A percentile compares a stretch with the other conserved stretches of the same genome.
These are phyloP conservation scores for Drosophila tropicalis DNA, from an alignment of 1,140 invertebrate genomes.

Conservation along the genomic window DNA sequence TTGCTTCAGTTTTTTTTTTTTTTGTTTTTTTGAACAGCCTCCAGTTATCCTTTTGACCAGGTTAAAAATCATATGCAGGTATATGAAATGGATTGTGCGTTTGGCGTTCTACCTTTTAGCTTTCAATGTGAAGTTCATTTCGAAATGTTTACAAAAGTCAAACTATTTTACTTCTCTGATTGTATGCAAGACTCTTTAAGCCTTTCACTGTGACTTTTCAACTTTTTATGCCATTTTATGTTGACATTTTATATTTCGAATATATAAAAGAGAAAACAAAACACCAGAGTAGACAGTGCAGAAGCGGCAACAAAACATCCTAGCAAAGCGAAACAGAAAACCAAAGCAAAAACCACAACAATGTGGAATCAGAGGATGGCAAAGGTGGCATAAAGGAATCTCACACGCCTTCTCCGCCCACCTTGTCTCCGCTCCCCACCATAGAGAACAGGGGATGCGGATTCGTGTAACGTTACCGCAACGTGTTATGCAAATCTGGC, in stretches of 20 bases:
- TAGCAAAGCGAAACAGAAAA: conserved; percentile 22
- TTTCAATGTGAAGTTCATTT: conserved; percentile 6
- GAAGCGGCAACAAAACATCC: background rate
- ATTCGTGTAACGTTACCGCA: conserved; percentile 26
- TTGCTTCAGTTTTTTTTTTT: conserved; percentile 32
- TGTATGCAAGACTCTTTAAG: background rate
- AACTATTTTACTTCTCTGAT: background rate
- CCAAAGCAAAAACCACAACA: conserved; percentile 59
- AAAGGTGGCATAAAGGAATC: conserved; percentile 43
- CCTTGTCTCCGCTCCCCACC: background rate
- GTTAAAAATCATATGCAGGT: conserved; percentile 15
- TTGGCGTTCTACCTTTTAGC: conserved; percentile 10
- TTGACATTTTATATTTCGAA: conserved; percentile 41
- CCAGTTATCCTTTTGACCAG: conserved; percentile 64
- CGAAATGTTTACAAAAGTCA: background rate
- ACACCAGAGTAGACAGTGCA: background rate
- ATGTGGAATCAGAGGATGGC: conserved; percentile 42
- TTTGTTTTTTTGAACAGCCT: conserved; percentile 25
- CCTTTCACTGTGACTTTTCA: background rate
- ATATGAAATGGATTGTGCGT: conserved; percentile 44
- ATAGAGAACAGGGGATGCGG: background rate
- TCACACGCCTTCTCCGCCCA: conserved; percentile 27
- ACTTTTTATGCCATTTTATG: conserved; percentile 8
- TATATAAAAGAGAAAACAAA: background rate
- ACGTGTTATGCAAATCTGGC: conserved; percentile 69